These are phyloP conservation scores for Pantherophis vulpinus DNA, from an alignment of 2,797 vertebrate species.

Conservation along the genomic window DNA sequence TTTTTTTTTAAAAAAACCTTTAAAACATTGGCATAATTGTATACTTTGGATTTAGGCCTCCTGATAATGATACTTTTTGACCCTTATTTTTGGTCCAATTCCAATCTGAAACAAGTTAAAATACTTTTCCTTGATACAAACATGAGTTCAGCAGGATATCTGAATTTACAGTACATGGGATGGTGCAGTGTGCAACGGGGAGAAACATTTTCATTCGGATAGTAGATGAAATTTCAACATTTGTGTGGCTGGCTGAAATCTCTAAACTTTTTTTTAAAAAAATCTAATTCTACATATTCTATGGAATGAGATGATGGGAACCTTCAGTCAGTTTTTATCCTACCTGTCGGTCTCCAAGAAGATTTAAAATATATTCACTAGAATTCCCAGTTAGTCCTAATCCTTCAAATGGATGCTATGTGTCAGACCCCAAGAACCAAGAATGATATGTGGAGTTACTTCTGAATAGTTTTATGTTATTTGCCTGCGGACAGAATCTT, in stretches of 20 bases:
- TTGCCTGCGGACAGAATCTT: background rate
- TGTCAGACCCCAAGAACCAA: background rate
- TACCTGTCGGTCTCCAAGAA: background rate
- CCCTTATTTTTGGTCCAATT: conserved; percentile 64
- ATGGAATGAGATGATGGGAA: background rate
- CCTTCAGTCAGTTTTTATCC: background rate
- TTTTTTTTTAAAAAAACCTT: conserved; percentile 57
- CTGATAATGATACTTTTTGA: conserved; percentile 62
- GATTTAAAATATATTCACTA: background rate
- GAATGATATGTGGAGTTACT: background rate
- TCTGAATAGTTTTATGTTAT: background rate
- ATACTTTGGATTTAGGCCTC: conserved; percentile 53
- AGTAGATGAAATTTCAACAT: background rate
- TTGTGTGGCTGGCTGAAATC: background rate
- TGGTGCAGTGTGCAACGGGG: background rate
- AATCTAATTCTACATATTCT: background rate
- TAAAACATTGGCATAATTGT: conserved; percentile 68
- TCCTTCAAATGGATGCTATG: background rate
- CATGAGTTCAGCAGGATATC: conserved; percentile 51
- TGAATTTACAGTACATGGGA: conserved; percentile 35
- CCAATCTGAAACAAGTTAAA: conserved; percentile 61
- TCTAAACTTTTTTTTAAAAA: background rate
- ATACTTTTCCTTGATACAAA: conserved; percentile 51
- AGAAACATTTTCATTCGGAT: background rate
- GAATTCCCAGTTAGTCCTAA: background rate